Percentiles rank a stretch among this genome's conserved stretches.
Evolutionary conservation across 2,797 vertebrate species (phyloP).

Genomic region (Vultur gryphus): DNA sequence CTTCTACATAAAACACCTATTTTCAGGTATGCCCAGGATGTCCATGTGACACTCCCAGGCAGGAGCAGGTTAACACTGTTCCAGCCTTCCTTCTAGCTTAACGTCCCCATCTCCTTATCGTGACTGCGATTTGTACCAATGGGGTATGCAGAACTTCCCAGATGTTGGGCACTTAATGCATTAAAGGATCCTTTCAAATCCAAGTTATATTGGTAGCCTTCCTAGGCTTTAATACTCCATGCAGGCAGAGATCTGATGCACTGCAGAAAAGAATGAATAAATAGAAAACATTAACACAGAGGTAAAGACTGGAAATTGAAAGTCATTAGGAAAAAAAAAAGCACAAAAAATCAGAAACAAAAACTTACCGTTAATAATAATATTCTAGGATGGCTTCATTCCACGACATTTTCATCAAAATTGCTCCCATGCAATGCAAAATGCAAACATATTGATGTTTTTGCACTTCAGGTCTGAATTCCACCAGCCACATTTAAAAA

Average conservation of each 20-base stretch:
- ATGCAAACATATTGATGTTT: neutral
- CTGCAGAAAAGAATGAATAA: neutral
- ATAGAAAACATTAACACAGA: neutral
- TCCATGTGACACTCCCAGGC: neutral
- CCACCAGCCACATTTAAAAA: neutral
- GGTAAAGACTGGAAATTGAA: neutral
- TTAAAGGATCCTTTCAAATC: neutral
- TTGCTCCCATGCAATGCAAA: neutral
- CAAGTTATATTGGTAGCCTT: neutral
- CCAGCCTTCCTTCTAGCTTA: neutral
- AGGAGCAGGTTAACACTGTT: neutral
- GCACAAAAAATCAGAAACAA: neutral
- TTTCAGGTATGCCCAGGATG: neutral
- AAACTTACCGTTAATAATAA: neutral
- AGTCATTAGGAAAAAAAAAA: neutral
- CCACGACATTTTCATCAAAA: neutral
- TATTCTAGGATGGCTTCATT: neutral
- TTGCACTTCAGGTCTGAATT: neutral
- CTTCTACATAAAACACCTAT: neutral
- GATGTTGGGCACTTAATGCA: neutral
- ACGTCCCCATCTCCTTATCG: neutral
- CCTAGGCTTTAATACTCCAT: neutral
- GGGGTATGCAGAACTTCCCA: neutral
- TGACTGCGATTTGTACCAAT: neutral
- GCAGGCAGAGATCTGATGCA: neutral